Evolutionary conservation across 2,113 vertebrate species (phyloP).

Genomic region (Ceyx margarethae): DNA sequence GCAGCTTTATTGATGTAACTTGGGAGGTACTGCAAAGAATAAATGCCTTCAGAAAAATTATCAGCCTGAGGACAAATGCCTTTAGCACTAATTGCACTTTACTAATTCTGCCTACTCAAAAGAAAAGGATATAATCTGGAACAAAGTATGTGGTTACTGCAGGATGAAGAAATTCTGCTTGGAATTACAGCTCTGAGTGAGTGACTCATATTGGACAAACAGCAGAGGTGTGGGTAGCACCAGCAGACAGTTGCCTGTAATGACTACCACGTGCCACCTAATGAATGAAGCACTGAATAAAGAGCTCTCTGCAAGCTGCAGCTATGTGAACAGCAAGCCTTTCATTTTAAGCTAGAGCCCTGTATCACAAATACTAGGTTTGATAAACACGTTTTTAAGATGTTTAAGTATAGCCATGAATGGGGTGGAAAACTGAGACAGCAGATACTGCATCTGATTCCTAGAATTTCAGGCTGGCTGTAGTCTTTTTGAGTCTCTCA

Average conservation of each 20-base stretch:
- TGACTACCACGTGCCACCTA: not conserved
- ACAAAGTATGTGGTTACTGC: not conserved
- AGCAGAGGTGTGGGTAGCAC: not conserved
- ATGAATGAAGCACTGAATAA: slow-evolving; percentile 23
- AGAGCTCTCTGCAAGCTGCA: not conserved
- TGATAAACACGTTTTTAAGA: not conserved
- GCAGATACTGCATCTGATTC: not conserved
- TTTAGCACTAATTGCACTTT: slow-evolving; percentile 16
- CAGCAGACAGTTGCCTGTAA: slow-evolving; percentile 8
- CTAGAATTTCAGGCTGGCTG: not conserved
- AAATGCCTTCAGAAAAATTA: not conserved
- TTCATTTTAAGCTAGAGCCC: not conserved
- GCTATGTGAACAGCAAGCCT: not conserved
- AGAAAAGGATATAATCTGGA: not conserved
- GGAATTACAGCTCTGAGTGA: not conserved
- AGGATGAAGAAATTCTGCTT: slow-evolving; percentile 13
- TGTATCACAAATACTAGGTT: not conserved
- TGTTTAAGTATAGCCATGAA: not conserved
- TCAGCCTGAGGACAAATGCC: not conserved
- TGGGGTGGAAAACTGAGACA: not conserved
- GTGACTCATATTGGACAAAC: slow-evolving; percentile 32
- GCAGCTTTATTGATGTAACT: not conserved
- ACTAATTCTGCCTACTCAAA: slow-evolving; percentile 20
- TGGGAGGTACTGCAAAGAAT: not conserved
- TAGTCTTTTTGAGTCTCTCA: not conserved